A percentile compares a stretch with the other conserved stretches of the same genome.
Evolutionary conservation across 2,113 vertebrate species (phyloP).

Genomic region (Arothron firmamentum): DNA sequence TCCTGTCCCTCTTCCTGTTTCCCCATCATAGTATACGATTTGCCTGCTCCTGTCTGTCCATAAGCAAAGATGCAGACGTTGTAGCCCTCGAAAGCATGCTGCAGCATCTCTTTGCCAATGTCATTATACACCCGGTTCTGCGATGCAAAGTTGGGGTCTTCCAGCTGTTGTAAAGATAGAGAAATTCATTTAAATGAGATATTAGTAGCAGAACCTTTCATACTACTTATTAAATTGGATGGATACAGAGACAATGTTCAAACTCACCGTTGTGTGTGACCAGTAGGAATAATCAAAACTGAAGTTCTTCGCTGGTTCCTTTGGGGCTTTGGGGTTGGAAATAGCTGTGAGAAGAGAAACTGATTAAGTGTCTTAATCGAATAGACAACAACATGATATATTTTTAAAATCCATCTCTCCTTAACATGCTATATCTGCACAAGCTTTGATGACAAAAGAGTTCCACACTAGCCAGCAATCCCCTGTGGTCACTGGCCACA

Average conservation of each 20-base stretch:
- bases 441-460: slow-evolving; percentile 17
- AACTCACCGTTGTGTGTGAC: slow-evolving; percentile 94
- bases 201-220: background rate
- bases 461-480: background rate
- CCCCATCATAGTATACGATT: slow-evolving; percentile 99
- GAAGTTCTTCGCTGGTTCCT: slow-evolving; percentile 97
- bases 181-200: background rate
- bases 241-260: background rate
- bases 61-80: slow-evolving; percentile 99
- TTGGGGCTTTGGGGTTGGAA: slow-evolving; percentile 96
- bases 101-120: slow-evolving; percentile 97
- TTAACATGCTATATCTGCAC: slow-evolving; percentile 26
- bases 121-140: slow-evolving; percentile 96
- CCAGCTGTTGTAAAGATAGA: slow-evolving; percentile 73
- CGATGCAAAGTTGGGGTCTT: slow-evolving; percentile 92
- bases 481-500: slow-evolving; percentile 22
- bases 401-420: background rate
- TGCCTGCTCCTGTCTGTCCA: slow-evolving; percentile 96
- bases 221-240: background rate
- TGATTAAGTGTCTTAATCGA: background rate
- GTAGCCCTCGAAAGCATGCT: slow-evolving; percentile 96
- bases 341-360: slow-evolving; percentile 78
- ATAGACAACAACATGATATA: too few relatives aligned
- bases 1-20: slow-evolving; percentile 97
- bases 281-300: slow-evolving; percentile 99